Evolutionary conservation across 2,113 vertebrate species (phyloP).

Genomic region (Rhea pennata): DNA sequence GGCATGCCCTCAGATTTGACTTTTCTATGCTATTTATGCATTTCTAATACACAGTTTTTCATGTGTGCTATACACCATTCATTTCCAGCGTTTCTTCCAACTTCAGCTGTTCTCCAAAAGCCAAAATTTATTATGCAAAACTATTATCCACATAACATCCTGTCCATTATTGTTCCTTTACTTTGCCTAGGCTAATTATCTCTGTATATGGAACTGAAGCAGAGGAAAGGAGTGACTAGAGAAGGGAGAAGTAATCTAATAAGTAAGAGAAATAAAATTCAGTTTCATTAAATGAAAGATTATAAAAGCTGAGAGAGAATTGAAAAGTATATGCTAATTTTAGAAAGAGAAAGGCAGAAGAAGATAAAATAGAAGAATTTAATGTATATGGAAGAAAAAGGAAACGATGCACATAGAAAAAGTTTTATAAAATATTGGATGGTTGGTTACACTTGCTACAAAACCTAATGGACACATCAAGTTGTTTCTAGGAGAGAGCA

Average conservation of each 20-base stretch:
- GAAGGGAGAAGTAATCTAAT: background rate
- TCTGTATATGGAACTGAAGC: background rate
- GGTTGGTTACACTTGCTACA: background rate
- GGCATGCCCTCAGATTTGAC: background rate
- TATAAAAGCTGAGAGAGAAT: background rate
- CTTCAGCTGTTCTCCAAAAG: background rate
- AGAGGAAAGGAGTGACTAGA: background rate
- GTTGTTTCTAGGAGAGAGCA: background rate
- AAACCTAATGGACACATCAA: background rate
- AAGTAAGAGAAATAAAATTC: background rate
- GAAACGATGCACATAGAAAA: background rate
- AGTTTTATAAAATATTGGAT: background rate
- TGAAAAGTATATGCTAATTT: background rate
- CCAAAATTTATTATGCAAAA: background rate
- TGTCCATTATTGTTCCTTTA: background rate
- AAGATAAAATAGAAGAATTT: background rate
- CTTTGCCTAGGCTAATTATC: background rate
- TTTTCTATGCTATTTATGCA: background rate
- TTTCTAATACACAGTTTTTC: background rate
- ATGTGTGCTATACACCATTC: accelerated
- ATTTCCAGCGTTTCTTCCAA: background rate
- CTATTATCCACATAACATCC: background rate
- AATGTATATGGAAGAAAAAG: background rate
- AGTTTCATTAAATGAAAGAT: background rate
- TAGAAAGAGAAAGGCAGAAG: background rate